Evolutionary conservation across 2,113 vertebrate species (phyloP).

Genomic region (Cololabis saira): DNA sequence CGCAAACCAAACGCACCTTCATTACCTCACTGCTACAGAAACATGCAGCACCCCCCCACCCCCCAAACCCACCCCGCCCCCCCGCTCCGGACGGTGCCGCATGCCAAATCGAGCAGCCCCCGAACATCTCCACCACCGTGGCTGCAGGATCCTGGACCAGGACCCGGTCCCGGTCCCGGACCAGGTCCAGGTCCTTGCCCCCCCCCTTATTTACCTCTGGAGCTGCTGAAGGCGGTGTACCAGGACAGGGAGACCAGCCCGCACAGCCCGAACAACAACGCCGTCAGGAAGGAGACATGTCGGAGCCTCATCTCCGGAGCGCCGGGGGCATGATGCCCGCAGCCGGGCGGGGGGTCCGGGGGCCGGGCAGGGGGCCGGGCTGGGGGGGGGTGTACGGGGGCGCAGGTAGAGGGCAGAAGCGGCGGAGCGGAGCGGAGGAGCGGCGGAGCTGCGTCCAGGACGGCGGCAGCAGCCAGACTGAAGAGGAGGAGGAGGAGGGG

Average conservation of each 20-base stretch:
- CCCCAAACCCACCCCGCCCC: too few relatives aligned
- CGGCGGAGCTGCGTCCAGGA: constrained; percentile 28
- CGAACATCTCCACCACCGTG: too few relatives aligned
- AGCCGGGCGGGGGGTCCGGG: constrained; percentile 53
- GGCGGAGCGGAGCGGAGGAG: constrained; percentile 19
- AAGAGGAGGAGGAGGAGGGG: neutral
- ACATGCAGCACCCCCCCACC: too few relatives aligned
- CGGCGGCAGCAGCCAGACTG: constrained; percentile 44
- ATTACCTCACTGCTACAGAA: constrained; percentile 1
- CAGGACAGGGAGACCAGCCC: constrained; percentile 95
- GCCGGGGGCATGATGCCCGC: constrained; percentile 83
- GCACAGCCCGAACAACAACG: constrained; percentile 92
- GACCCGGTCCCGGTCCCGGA: too few relatives aligned
- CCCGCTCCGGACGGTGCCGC: too few relatives aligned
- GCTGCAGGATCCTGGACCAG: too few relatives aligned
- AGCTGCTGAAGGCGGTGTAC: constrained; percentile 96
- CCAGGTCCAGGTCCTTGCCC: too few relatives aligned
- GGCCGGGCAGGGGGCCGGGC: constrained; percentile 43
- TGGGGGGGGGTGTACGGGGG: constrained; percentile 41
- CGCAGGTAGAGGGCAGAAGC: constrained; percentile 15
- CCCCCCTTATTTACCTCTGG: constrained; percentile 86
- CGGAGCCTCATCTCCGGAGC: constrained; percentile 92
- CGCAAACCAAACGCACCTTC: constrained; percentile 22
- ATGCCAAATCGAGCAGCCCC: constrained; percentile 2
- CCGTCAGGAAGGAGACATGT: constrained; percentile 95